phyloP scores from a whole-genome alignment of 92 coral and sea anemone genomes.

The Palythoa grandis region DNA sequence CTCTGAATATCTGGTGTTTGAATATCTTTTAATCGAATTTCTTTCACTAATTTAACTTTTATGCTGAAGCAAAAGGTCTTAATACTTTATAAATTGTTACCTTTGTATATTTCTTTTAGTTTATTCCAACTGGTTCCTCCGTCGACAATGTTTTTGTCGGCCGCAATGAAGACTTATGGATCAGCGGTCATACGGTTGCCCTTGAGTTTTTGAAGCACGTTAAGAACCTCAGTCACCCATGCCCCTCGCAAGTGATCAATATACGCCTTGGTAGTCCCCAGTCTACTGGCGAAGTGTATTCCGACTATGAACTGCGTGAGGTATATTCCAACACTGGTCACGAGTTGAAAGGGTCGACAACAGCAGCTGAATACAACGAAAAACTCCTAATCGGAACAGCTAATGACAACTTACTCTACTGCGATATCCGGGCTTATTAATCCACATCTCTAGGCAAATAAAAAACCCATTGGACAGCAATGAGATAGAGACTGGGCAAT shows the following conservation, averaged over 20 bases:
- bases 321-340: slow-evolving; percentile 47
- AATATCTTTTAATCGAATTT: too few species aligned
- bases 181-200: slow-evolving; percentile 1
- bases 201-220: slow-evolving; percentile 22
- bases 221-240: slow-evolving; percentile 49
- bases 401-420: slow-evolving; percentile 76
- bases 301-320: slow-evolving; percentile 42
- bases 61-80: neutral
- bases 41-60: neutral
- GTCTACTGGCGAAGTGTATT: slow-evolving; percentile 33
- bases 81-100: neutral
- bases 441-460: neutral
- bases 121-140: slow-evolving; percentile 18
- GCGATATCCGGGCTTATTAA: slow-evolving; percentile 71
- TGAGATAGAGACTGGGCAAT: too few species aligned
- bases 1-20: too few species aligned
- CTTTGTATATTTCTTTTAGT: neutral
- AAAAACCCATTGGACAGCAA: too few species aligned
- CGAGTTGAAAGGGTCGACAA: slow-evolving; percentile 44
- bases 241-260: slow-evolving; percentile 35
- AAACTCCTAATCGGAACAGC: slow-evolving; percentile 79
- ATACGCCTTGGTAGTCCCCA: slow-evolving; percentile 35
- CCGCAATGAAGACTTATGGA: slow-evolving; percentile 45
- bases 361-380: slow-evolving; percentile 71
- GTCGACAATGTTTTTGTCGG: slow-evolving; percentile 50